Base-by-base conservation (phyloP, 2,797 vertebrate genomes). In the Acanthurus tractus region DNA sequence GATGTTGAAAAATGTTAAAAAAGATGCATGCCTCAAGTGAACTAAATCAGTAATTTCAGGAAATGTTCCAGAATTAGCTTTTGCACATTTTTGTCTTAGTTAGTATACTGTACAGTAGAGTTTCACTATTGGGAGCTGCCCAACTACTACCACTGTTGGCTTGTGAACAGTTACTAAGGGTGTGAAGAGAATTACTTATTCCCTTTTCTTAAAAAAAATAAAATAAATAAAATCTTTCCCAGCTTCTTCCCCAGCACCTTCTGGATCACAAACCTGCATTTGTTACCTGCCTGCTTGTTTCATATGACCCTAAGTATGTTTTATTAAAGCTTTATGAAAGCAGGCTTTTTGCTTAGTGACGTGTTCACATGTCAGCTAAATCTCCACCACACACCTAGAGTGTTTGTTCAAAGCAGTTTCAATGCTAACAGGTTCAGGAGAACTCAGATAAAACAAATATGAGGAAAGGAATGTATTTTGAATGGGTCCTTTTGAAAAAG, bases 141-240 rank as follows among this genome's bases (percentile, higher is more conserved):
- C 59, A 29, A 8, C 44, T 57, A 13, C 67, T 55, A 46, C 69
- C 45, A 38, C 74, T 18, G 38, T 14, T 65, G 70, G 56, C 79
- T 56, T 55, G 54, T 64, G 77, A 81, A 74, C 69, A 74, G 50
- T 66, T 49, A 54, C 56, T 65, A 12, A 20, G 20, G 49, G 44
- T 55, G 71, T 2, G 5, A 23, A 59, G 29, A 44, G 8, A 52
- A 85, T 85, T 70, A 78, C 76, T 73, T 62, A 82, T 82, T 84
- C 78, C 42, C 70, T 82, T 81, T 79, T 13, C n/a, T 8, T 25
- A 2, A 25, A 25, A 25, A 25, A 25, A 25, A 25, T 3, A 25
- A 25, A 25, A 2, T 2, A 25, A 6, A 3, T 29, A 50, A 54
- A 71, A 75, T 75, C 23, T 40, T 66, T 45, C 56, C 18, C 63